A percentile compares a stretch with the other conserved stretches of the same genome.
Evolutionary conservation across 2,113 vertebrate species (phyloP).

Genomic region (Rhinoptilus africanus): DNA sequence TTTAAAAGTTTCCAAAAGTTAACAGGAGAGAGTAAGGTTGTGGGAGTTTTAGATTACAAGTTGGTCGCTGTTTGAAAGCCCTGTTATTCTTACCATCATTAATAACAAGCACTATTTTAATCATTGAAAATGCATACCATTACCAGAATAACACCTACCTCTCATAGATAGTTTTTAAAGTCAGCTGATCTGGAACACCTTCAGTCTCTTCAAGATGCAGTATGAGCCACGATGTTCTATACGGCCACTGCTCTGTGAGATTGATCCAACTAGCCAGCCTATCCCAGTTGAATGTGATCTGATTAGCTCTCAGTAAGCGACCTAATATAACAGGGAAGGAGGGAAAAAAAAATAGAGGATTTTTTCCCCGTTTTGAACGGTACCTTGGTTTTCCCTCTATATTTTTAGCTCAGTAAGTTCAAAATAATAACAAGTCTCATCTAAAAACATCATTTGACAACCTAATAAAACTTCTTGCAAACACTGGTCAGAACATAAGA

Average conservation of each 20-base stretch:
- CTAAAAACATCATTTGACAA: neutral
- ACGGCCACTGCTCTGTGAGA: slow-evolving; percentile 97
- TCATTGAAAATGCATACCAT: neutral
- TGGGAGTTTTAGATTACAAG: neutral
- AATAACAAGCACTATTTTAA: neutral
- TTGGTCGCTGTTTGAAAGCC: neutral
- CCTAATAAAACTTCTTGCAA: neutral
- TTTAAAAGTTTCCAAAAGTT: neutral
- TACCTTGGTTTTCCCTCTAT: neutral
- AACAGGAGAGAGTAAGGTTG: neutral
- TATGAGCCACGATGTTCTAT: slow-evolving; percentile 97
- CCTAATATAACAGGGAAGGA: slow-evolving; percentile 56
- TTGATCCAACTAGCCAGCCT: slow-evolving; percentile 98
- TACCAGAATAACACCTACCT: slow-evolving; percentile 75
- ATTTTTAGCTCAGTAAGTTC: neutral
- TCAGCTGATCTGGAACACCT: slow-evolving; percentile 86
- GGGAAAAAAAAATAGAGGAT: neutral
- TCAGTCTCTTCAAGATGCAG: slow-evolving; percentile 94
- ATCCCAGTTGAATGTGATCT: slow-evolving; percentile 96
- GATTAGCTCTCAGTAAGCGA: slow-evolving; percentile 92
- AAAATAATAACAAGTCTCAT: neutral
- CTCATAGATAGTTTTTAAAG: slow-evolving; percentile 93
- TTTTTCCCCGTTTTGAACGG: neutral
- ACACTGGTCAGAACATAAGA: neutral
- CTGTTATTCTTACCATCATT: neutral